Conservation (phyloP, 1,140 invertebrate genomes). For the Thaumetopoea pityocampa region DNA sequence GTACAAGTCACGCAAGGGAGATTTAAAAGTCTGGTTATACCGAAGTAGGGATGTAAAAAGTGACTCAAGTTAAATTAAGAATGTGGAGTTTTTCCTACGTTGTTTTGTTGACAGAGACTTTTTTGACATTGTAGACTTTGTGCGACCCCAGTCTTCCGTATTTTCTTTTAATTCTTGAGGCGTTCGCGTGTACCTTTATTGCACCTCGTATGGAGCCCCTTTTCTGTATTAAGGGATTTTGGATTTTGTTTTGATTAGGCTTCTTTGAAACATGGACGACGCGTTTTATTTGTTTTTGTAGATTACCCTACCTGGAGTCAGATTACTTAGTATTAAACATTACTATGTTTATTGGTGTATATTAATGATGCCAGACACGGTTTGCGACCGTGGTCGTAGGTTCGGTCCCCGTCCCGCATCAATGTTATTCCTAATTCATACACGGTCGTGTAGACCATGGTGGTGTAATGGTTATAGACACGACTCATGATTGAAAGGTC, state of each 20-base stretch:
- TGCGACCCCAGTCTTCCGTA: slow-evolving; percentile 29
- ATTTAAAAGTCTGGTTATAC: slow-evolving; percentile 25
- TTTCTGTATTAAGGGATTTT: slow-evolving; percentile 58
- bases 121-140: slow-evolving; percentile 69
- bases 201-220: slow-evolving; percentile 32
- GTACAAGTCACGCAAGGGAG: slow-evolving; percentile 18
- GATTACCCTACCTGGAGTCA: slow-evolving; percentile 7
- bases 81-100: slow-evolving; percentile 68
- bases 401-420: no score
- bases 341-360: no score
- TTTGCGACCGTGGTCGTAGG: no score
- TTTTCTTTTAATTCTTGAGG: slow-evolving; percentile 62
- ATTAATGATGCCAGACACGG: no score
- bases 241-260: slow-evolving; percentile 64
- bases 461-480: no score
- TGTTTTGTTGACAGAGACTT: slow-evolving; percentile 70
- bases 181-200: slow-evolving; percentile 55
- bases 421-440: no score
- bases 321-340: no score
- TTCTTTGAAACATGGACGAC: slow-evolving; percentile 63
- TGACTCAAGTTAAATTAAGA: slow-evolving; percentile 75
- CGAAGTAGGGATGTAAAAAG: slow-evolving; percentile 65
- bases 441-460: no score
- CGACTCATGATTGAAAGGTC: no score
- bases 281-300: slow-evolving; percentile 58